Evolutionary conservation across 2,888 invertebrate genomes (phyloP), one percentile per base, ranked within the genome.

Genomic region (Ectemnius continuus): DNA sequence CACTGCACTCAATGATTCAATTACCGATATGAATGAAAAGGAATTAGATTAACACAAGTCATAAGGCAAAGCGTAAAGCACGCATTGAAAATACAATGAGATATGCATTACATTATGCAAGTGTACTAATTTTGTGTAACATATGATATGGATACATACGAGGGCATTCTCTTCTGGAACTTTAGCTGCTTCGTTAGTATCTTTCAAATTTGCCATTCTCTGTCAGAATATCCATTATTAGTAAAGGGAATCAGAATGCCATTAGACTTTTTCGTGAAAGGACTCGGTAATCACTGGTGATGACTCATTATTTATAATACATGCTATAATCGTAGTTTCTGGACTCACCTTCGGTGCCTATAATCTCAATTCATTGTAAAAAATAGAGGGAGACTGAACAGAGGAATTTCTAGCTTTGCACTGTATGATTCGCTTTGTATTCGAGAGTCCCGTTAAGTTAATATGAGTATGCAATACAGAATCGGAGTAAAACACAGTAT

Each of bases 161-260:
- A 82, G 81, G 78, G 74, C 79, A 73, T 78, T 87, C 78, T 86
- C 85, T 52, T 86, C 85, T 0, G 83, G 81, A 5, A 82, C 71
- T 67, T 85, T 83, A 23, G 74, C 64, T 23, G 69, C 28, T 57
- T 78, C 73, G 46, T 72, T 75, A 48, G 62, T 61, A 46, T 61
- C 72, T 16, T 71, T 28, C 11, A 75, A 67, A 14, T 73, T 73
- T 45, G 81, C 78, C 88, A 88, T 88, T 66, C 73, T 84, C 82
- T 83, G 62, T 45, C 70, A 79, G 13, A 64, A 61, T 13, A 67
- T 68, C 26, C 26, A 60, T 62, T 14, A 65, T 59, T 70, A 60
- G 16, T 52, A 11, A 36, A 36, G 8, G 1, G 0, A 36, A 36
- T 36, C 8, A 11, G 36, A 36, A 36, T 8, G 36, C 8, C 36